Evolutionary conservation across 2,113 vertebrate genomes (phyloP).

Genomic region (Gallinago undulata): DNA sequence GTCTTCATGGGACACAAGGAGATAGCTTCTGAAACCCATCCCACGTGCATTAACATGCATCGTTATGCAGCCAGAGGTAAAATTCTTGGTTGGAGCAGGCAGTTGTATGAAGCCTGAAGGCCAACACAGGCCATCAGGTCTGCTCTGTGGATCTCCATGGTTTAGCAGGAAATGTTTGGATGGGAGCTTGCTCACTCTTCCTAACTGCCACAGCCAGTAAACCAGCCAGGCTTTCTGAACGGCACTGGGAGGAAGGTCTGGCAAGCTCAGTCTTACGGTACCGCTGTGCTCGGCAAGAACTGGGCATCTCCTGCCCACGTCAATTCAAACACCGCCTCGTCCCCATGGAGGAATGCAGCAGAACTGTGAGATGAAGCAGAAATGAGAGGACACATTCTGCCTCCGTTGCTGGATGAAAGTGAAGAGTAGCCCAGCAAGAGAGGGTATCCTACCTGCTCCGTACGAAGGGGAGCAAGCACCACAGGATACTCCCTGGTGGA

Average conservation of each 20-base stretch:
- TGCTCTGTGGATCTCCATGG: background rate
- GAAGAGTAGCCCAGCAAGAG: background rate
- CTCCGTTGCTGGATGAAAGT: background rate
- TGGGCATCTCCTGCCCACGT: background rate
- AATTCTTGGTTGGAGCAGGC: background rate
- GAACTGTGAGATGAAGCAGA: background rate
- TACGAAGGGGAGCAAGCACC: background rate
- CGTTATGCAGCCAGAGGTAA: background rate
- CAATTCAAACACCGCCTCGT: background rate
- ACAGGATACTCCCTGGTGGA: background rate
- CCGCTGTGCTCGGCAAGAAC: background rate
- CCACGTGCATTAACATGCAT: background rate
- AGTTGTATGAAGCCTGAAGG: background rate
- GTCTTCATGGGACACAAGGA: background rate
- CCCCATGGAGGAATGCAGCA: background rate
- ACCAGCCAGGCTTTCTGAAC: background rate
- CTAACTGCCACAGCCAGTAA: background rate
- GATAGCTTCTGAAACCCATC: background rate
- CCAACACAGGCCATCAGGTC: background rate
- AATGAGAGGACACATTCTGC: background rate
- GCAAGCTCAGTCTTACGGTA: background rate
- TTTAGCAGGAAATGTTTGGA: background rate
- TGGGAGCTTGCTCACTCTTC: background rate
- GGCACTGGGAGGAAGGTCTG: fast-evolving
- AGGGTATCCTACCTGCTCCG: background rate